A percentile compares a stretch with the other conserved stretches of the same genome.
Conservation (phyloP, 2,113 vertebrate species). For the Chaetorhynchus papuensis region DNA sequence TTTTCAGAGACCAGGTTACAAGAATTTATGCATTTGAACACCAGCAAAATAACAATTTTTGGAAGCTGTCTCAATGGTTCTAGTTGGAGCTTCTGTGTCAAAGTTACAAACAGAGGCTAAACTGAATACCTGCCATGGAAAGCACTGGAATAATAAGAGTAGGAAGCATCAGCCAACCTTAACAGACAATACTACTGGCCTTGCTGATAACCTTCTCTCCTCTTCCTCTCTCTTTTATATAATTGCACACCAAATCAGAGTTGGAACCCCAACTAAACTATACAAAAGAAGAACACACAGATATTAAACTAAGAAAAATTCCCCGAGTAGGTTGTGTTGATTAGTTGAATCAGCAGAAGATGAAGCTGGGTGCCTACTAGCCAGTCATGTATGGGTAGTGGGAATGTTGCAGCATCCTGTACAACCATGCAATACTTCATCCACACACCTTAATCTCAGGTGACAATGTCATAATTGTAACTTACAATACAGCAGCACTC, state of each 20-base stretch:
- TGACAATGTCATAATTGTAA: neutral
- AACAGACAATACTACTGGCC: neutral
- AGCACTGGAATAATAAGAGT: neutral
- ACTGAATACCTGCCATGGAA: neutral
- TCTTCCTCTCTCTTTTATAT: neutral
- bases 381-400: fast-evolving
- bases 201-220: neutral
- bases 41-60: neutral
- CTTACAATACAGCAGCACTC: neutral
- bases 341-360: neutral
- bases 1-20: neutral
- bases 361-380: neutral
- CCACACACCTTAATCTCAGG: neutral
- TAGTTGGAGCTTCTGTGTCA: neutral
- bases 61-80: neutral
- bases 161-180: neutral
- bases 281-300: neutral
- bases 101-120: neutral
- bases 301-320: neutral
- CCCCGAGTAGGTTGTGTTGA: neutral
- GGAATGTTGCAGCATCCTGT: neutral
- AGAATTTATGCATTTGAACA: neutral
- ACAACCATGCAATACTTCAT: neutral
- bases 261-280: neutral
- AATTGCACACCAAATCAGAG: neutral